A percentile compares a stretch with the other conserved stretches of the same genome.
Evolutionary conservation across 2,888 invertebrate species (phyloP).

Genomic region (Trichacis sp.): DNA sequence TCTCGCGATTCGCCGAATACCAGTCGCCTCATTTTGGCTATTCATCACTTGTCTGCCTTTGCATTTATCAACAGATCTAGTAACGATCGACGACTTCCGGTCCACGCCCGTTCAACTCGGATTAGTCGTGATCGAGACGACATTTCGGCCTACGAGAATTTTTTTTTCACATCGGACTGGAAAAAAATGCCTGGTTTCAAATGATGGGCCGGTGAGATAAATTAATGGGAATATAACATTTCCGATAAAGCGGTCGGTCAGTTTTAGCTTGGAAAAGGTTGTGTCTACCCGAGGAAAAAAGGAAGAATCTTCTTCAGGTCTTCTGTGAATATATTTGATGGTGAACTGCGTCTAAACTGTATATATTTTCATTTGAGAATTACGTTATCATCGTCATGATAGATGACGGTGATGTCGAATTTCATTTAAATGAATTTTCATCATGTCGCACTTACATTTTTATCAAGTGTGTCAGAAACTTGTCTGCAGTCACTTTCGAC

Average conservation of each 20-base stretch:
- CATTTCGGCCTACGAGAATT: neutral
- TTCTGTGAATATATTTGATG: too few species aligned
- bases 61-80: constrained; percentile 34
- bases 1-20: constrained; percentile 36
- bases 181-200: neutral
- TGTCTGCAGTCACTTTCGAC: too few species aligned
- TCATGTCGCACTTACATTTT: too few species aligned
- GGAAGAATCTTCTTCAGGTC: too few species aligned
- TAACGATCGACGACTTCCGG: constrained; percentile 44
- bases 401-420: too few species aligned
- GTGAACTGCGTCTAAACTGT: too few species aligned
- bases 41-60: constrained; percentile 58
- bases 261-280: too few species aligned
- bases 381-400: too few species aligned
- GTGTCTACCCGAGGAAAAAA: too few species aligned
- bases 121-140: constrained; percentile 9
- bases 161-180: neutral
- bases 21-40: constrained; percentile 49
- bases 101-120: constrained; percentile 23
- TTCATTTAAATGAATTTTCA: too few species aligned
- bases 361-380: too few species aligned
- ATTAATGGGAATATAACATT: constrained; percentile 1
- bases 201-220: neutral
- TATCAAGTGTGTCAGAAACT: too few species aligned
- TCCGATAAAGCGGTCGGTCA: neutral